Evolutionary conservation across 2,113 vertebrate genomes (phyloP), one percentile per base, ranked within the genome.

Genomic region (Scolopax mira): DNA sequence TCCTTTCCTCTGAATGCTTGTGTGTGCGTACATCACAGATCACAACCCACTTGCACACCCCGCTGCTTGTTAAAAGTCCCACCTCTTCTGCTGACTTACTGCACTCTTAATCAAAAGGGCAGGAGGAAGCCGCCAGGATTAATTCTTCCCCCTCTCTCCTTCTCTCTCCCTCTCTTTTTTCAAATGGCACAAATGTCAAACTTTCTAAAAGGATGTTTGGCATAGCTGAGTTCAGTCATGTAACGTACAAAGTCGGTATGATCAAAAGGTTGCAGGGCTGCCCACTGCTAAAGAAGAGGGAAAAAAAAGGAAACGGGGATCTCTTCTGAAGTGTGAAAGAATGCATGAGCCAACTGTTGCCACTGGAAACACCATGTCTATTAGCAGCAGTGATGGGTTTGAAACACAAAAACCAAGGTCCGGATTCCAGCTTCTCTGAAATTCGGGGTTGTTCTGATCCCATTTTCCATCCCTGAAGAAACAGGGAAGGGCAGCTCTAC

Each of bases 51-150:
- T 94, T 55, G 94, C 61, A 84, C 42, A 91, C 70, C 90, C 91
- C 94, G 95, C 93, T 89, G 96, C 97, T 97, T 96, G 93, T 98
- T 98, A 97, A 42, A 97, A 98, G 91, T 94, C 94, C 95, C 96
- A 97, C 97, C 97, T 97, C 97, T 97, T 97, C 95, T 97, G 95
- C 97, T 98, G 97, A 97, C 97, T 98, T 98, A 96, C 96, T 82
- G 58, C 96, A 97, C 98, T 96, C 96, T 95, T 98, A 98, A 98
- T 98, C 97, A 98, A 98, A 98, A 98, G 97, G 97, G 97, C 97
- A 98, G 97, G 96, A 98, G 96, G 95, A 98, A 98, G 94, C 98
- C 58, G 55, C 96, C 94, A 90, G 96, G 97, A 98, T 98, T 97
- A 93, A 98, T 95, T 98, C 97, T 97, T 95, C 87, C 92, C 83